These are phyloP conservation scores for Copidosoma floridanum DNA, from an alignment of 1,140 invertebrate genomes.

Conservation along the genomic window DNA sequence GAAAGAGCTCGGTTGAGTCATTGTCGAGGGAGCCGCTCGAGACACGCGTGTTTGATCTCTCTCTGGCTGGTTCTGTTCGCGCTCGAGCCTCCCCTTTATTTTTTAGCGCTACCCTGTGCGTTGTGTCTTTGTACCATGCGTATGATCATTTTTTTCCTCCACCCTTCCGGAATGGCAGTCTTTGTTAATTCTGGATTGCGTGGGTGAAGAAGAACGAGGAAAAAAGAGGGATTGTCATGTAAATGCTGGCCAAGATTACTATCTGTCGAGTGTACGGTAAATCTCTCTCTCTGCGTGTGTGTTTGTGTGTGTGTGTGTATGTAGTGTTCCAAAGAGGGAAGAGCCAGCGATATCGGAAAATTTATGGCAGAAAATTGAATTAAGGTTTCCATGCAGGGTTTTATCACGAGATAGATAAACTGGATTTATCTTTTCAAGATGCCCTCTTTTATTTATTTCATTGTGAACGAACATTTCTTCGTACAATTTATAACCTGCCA, in stretches of 20 bases:
- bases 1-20: not conserved
- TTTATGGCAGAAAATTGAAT: too few relatives aligned
- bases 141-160: not conserved
- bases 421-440: too few relatives aligned
- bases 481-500: too few relatives aligned
- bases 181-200: not conserved
- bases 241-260: too few relatives aligned
- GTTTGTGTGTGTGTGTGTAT: not conserved
- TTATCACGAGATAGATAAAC: not conserved
- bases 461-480: too few relatives aligned
- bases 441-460: too few relatives aligned
- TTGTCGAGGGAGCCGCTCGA: not conserved
- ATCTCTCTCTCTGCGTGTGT: too few relatives aligned
- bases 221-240: too few relatives aligned
- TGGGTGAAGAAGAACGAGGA: not conserved
- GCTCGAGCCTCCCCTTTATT: too few relatives aligned
- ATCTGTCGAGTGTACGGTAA: too few relatives aligned
- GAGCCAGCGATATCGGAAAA: not conserved
- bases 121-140: not conserved
- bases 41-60: not conserved
- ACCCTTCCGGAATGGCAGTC: not conserved
- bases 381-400: not conserved
- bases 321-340: not conserved
- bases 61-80: not conserved
- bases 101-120: not conserved